Percentiles rank a stretch among this genome's conserved stretches.
These are phyloP conservation scores for Drosophila demipolita DNA, from an alignment of 2,888 invertebrate species.

Conservation along the genomic window DNA sequence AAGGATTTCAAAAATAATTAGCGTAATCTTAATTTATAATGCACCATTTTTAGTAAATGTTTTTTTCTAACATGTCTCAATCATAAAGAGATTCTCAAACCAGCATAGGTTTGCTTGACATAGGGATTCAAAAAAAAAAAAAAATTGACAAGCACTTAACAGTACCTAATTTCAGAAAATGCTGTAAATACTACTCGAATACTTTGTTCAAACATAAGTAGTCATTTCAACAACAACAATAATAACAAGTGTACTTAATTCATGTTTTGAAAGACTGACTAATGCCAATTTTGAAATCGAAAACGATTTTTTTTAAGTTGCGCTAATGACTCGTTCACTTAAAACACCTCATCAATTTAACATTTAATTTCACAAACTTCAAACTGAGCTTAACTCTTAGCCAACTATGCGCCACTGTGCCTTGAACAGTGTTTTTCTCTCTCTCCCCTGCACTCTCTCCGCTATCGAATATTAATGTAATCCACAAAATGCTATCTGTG, in stretches of 20 bases:
- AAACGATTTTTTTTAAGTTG: not conserved
- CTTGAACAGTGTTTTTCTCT: constrained; percentile 28
- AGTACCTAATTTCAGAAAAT: not conserved
- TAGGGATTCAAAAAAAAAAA: not conserved
- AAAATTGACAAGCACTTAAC: not conserved
- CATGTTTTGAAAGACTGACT: not conserved
- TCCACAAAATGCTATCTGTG: constrained; percentile 60
- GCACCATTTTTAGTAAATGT: not conserved
- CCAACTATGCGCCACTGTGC: constrained; percentile 54
- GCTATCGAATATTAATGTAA: constrained; percentile 59
- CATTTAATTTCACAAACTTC: constrained; percentile 1
- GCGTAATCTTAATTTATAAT: not conserved
- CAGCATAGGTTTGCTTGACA: not conserved
- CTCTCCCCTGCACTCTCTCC: not conserved
- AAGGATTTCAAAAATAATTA: not conserved
- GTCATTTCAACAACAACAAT: not conserved
- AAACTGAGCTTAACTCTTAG: not conserved
- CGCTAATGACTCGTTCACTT: constrained; percentile 9
- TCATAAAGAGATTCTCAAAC: not conserved
- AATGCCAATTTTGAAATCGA: not conserved
- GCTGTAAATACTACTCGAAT: not conserved
- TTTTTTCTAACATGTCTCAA: not conserved
- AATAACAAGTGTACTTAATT: not conserved
- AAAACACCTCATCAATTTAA: constrained; percentile 12
- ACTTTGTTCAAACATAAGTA: not conserved